Evolutionary conservation across 2,113 vertebrate genomes (phyloP), one percentile per base, ranked within the genome.

Genomic region (Nannobrachium achirus): DNA sequence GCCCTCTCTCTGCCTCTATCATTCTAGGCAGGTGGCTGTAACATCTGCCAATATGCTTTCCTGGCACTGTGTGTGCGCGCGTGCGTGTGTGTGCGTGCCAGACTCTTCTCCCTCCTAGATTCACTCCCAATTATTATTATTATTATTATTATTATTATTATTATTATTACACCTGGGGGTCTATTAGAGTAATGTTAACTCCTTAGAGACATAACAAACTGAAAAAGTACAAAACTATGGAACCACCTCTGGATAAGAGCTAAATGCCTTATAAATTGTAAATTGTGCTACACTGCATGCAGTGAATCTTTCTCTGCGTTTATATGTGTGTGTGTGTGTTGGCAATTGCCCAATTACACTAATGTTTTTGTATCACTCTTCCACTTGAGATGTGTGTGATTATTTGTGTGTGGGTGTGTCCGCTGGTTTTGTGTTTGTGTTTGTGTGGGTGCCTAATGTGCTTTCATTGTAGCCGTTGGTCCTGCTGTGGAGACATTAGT

Each of bases 11-110:
- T 16, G 41, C 44, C 14, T 6, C 20, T 50, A 70, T 82, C 76
- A 79, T 67, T 10, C 53, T 79, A n/a, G 76, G 69, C 72, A 69
- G 53, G 42, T n/a, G n/a, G n/a, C n/a, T n/a, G n/a, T n/a, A n/a
- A n/a, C n/a, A n/a, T n/a, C 14, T 48, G 72, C 57, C 48, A 41
- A 66, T 74, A 78, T 73, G 56, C 57, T 73, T 78, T 76, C 77
- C 83, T 71, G 38, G 8, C 75, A 79, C 80, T 25, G 56, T 13
- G 11, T 42, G 42, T 33, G 13, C 25, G 10, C 48, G 40, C 19
- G 39, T 59, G 15, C 44, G 52, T 56, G 53, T 55, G 52, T 55
- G 2, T 8, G n/a, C n/a, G n/a, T n/a, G n/a, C n/a, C n/a, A n/a
- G n/a, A n/a, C n/a, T n/a, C n/a, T n/a, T n/a, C n/a, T n/a, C n/a